phyloP scores from a whole-genome alignment of 1,140 invertebrate species.

The Choristoneura fumiferana region DNA sequence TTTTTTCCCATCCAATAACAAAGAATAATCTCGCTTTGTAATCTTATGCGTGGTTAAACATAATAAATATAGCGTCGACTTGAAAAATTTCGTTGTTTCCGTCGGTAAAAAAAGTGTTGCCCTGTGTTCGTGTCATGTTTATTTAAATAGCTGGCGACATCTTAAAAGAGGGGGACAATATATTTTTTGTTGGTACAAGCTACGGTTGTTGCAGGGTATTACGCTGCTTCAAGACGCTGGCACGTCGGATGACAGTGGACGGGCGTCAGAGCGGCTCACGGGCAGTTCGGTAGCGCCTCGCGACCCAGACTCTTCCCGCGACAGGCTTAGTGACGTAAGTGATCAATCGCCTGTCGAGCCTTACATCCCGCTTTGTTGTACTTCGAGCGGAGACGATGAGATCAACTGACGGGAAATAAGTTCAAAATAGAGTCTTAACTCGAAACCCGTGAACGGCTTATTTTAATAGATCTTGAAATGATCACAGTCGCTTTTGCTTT shows the following conservation, averaged over 20 bases:
- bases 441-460: not conserved
- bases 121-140: no score
- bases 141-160: no score
- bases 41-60: no score
- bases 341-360: slow-evolving; percentile 20
- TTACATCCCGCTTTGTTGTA: slow-evolving; percentile 5
- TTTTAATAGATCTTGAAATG: no score
- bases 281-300: slow-evolving; percentile 85
- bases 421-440: not conserved
- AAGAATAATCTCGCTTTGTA: no score
- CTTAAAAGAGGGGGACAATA: no score
- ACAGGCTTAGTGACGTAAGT: slow-evolving; percentile 89
- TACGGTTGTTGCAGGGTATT: slow-evolving; percentile 78
- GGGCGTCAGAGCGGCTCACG: slow-evolving; percentile 86
- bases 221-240: slow-evolving; percentile 84
- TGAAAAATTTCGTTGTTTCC: no score
- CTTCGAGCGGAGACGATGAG: slow-evolving; percentile 13
- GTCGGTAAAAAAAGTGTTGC: no score
- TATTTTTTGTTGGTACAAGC: slow-evolving; percentile 13
- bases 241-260: slow-evolving; percentile 87
- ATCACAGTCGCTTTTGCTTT: no score
- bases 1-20: no score
- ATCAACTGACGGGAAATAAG: not conserved
- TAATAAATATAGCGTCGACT: no score
- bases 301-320: slow-evolving; percentile 88